Base-by-base conservation (phyloP, 35 echinoderm and acorn worm species). In the Acanthaster planci region DNA sequence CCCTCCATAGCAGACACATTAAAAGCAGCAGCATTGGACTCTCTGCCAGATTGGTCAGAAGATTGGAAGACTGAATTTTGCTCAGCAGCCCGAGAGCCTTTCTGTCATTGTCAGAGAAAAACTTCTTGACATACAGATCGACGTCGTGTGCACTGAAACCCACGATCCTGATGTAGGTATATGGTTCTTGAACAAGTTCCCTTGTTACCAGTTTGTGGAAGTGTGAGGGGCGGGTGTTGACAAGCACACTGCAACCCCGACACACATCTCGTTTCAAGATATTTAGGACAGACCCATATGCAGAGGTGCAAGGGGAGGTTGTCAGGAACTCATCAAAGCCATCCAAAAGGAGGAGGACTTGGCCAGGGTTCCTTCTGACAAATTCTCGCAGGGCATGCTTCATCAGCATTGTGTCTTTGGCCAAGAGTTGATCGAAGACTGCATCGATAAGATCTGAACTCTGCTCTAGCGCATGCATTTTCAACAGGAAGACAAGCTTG, bases 401-500 rank as follows among this genome's bases (percentile, higher is more conserved):
- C 21, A 31, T 9, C 8, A 72, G 21, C 14, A 21, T 14, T 2
- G 64, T 72, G 34, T 72, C 64, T 34, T 72, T 34, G 34, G 26
- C 64, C 34, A 72, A 72, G 26, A 72, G 64, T 29, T 72, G 64
- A 26, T 72, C 64, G 30, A 72, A 72, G 30, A 72, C 34, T n/a
- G 64, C 64, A 72, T 72, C 64, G 30, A 72, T 72, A 8, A 72
- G 64, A 10, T 72, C 64, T 29, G 64, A 72, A 26, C 23, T 72
- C 34, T 72, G 22, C 26, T 72, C 64, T 14, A 72, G 64, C 34
- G 64, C 64, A 72, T 35, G 26, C 64, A 72, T 72, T 72, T 72
- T 72, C 29, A 72, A 72, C 23, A 16, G 7, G 14, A 72, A 72
- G 64, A 72, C 64, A 72, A 72, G 64, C 15, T 72, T 72, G 23